phyloP scores from a whole-genome alignment of 2,888 invertebrate genomes.

The Caenorhabditis uteleia region DNA sequence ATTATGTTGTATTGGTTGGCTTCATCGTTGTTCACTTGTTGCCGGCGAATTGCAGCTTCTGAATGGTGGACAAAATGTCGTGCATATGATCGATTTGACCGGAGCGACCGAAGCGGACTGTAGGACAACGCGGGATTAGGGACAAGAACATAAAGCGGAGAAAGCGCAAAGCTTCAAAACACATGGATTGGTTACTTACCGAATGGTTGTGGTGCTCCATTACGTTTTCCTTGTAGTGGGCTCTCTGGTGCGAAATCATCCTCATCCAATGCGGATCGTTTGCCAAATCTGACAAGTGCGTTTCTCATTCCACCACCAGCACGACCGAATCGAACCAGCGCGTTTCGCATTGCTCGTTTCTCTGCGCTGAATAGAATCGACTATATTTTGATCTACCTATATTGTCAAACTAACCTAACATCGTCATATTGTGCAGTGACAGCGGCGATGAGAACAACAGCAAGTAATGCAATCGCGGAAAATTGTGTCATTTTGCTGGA shows the following conservation, averaged over 20 bases:
- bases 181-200: constrained; percentile 31
- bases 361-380: constrained; percentile 49
- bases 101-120: constrained; percentile 61
- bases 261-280: constrained; percentile 42
- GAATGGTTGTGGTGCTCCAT: constrained; percentile 60
- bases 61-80: constrained; percentile 57
- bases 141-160: constrained; percentile 16
- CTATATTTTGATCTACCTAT: neutral
- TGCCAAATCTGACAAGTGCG: constrained; percentile 61
- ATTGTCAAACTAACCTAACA: constrained; percentile 12
- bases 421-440: constrained; percentile 40
- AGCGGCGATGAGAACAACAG: constrained; percentile 28
- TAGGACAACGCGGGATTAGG: constrained; percentile 1
- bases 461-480: constrained; percentile 25
- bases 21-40: too few species aligned
- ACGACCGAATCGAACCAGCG: constrained; percentile 58
- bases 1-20: too few species aligned
- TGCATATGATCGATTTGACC: constrained; percentile 59
- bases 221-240: constrained; percentile 53
- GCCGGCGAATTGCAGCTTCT: constrained; percentile 52
- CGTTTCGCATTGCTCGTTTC: constrained; percentile 62
- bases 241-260: constrained; percentile 40
- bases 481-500: constrained; percentile 28
- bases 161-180: neutral
- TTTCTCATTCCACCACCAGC: constrained; percentile 57